Base-by-base conservation (phyloP, 2,113 vertebrate species). In the Salvelinus fontinalis region DNA sequence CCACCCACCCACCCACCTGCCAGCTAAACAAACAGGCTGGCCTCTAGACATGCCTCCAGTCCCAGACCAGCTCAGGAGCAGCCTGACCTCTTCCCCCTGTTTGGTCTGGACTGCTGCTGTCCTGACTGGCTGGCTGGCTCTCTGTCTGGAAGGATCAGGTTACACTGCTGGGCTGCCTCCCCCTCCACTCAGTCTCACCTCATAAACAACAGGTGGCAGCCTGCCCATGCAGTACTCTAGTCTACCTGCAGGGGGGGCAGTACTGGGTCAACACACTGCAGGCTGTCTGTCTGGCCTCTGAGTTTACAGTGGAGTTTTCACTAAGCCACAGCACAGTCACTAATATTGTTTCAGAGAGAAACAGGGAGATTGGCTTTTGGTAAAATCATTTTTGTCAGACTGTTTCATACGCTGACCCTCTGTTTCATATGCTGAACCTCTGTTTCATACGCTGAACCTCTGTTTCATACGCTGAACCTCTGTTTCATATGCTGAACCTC, bases 71-170 rank as follows among this genome's bases (percentile, higher is more conserved):
- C 39, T 44, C 9, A 44, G 39, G 20, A 86, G 83, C 79, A 78
- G 27, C 65, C 54, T 89, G 89, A 90, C 87, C 88, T 87, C 80
- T 82, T 86, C 86, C 84, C 79, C 89, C 83, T 90, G 89, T 92
- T 90, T 91, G 83, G 89, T 91, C 39, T 44, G 39, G 39, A 44
- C 39, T 44, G 39, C 9, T 44, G 39, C 92, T 91, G 88, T 87
- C 69, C 57, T 80, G 39, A 11, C 39, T 44, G 9, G 39, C 39
- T 34, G 34, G 5, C 34, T 44, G 2, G 9, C 39, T 44, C 39
- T 44, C 9, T 44, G 91, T 91, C 89, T 91, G 89, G 79, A 84
- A 73, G 71, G 83, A 85, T 93, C 86, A 51, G 76, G 69, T 94
- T 92, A 85, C 90, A 44, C 84, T 54, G 1, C 51, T 54, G 51